phyloP scores from a whole-genome alignment of 2,888 invertebrate species.

The Allophyes oxyacanthae region DNA sequence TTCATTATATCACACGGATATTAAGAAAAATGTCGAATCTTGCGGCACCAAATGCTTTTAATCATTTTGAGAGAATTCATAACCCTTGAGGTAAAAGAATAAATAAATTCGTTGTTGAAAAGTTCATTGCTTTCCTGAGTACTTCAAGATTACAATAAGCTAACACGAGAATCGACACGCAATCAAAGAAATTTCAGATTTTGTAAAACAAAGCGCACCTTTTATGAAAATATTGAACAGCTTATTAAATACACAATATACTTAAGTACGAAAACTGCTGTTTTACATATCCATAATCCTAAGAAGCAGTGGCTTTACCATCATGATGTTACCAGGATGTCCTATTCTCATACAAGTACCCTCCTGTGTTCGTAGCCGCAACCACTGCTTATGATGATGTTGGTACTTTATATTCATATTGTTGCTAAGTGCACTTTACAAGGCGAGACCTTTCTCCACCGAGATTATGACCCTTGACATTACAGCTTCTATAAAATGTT shows the following conservation, averaged over 20 bases:
- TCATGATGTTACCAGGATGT: too few species aligned
- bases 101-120: neutral
- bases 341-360: neutral
- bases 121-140: neutral
- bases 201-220: too few species aligned
- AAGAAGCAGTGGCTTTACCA: too few species aligned
- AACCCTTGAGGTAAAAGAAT: neutral
- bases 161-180: conserved; percentile 3
- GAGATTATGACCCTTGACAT: conserved; percentile 13
- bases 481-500: conserved; percentile 19
- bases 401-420: neutral
- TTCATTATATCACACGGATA: neutral
- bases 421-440: neutral
- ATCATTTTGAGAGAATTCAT: neutral
- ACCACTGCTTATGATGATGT: neutral
- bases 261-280: too few species aligned
- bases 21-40: neutral
- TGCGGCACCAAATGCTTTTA: neutral
- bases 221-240: too few species aligned
- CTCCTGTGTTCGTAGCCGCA: neutral
- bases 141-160: neutral
- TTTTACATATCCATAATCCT: too few species aligned
- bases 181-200: too few species aligned
- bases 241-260: too few species aligned
- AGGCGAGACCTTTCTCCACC: conserved; percentile 1